These are phyloP conservation scores for Pachypeltis micranthus DNA, from an alignment of 1,140 invertebrate species.

Conservation along the genomic window DNA sequence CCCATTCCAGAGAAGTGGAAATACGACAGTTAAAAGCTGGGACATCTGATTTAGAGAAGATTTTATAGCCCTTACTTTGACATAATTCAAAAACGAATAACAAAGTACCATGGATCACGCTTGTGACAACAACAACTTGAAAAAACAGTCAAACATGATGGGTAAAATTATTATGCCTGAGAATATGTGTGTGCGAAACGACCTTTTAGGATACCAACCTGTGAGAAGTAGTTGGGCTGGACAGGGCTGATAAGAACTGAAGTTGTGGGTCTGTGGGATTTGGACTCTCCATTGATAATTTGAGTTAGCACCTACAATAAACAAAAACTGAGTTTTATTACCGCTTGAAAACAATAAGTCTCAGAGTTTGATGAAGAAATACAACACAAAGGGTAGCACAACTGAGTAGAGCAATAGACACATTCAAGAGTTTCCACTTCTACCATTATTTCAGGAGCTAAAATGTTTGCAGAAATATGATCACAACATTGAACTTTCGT, in stretches of 20 bases:
- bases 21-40: too few relatives aligned
- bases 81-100: neutral
- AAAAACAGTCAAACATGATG: too few relatives aligned
- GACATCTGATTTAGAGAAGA: too few relatives aligned
- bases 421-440: neutral
- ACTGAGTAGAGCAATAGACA: neutral
- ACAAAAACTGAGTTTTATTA: neutral
- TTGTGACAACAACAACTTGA: too few relatives aligned
- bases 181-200: neutral
- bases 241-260: conserved; percentile 6
- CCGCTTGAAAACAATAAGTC: neutral
- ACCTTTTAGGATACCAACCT: neutral
- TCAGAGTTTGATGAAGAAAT: neutral
- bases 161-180: neutral
- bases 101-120: too few relatives aligned
- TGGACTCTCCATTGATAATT: conserved; percentile 10
- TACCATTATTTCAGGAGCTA: neutral
- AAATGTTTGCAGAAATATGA: conserved; percentile 1
- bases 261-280: conserved; percentile 3
- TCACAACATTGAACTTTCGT: neutral
- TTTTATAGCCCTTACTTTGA: too few relatives aligned
- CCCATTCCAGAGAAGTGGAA: too few relatives aligned
- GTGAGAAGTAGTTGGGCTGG: conserved; percentile 10
- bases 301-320: conserved; percentile 6
- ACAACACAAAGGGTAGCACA: neutral